Conservation (phyloP, 2,888 invertebrate species). For the Ochropleura leucogaster region DNA sequence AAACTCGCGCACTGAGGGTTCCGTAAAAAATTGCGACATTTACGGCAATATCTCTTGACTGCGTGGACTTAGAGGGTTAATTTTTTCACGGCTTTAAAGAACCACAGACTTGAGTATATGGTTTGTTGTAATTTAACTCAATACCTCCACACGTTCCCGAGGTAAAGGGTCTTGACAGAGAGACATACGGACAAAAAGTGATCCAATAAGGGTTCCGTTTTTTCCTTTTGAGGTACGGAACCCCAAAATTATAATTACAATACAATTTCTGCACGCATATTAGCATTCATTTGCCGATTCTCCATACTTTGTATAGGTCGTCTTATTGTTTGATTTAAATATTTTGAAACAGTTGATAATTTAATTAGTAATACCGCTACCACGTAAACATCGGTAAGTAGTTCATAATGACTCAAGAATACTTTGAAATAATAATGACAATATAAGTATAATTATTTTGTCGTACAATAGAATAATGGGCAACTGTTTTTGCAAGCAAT, state of each 20-base stretch:
- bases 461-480: constrained; percentile 32
- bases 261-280: constrained; percentile 26
- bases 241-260: constrained; percentile 20
- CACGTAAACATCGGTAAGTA: constrained; percentile 16
- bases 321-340: constrained; percentile 32
- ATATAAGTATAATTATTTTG: constrained; percentile 20
- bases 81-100: no score
- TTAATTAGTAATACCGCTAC: constrained; percentile 37
- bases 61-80: no score
- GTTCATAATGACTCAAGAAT: constrained; percentile 15
- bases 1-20: no score
- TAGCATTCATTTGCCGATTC: constrained; percentile 28
- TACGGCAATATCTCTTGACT: no score
- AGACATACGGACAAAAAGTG: no score
- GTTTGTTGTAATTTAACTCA: no score
- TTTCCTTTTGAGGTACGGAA: no score
- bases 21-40: no score
- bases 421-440: constrained; percentile 34
- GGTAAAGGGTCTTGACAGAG: no score
- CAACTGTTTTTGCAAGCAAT: constrained; percentile 30
- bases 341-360: constrained; percentile 44
- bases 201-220: no score
- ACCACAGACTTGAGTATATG: no score
- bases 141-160: no score
- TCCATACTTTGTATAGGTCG: not conserved